Base-by-base conservation (phyloP, 2,797 vertebrate genomes). In the Xerus rutilus region DNA sequence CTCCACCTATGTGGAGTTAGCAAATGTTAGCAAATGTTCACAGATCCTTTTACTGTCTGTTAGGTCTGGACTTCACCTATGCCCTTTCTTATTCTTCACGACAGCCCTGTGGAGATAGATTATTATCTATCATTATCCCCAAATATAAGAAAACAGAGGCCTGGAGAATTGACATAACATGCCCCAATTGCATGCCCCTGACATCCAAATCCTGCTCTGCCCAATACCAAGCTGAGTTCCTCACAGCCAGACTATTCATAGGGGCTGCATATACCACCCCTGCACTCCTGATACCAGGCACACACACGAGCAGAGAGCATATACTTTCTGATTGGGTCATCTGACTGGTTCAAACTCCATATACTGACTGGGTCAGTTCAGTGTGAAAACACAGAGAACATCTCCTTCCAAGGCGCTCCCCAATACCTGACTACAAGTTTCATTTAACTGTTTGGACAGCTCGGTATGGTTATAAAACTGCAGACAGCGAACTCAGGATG, bases 401-500 rank as follows among this genome's bases (percentile, higher is more conserved):
- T 69, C 25, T 89, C 79, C 54, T 96, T 74, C 96, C 49, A 28
- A 91, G 67, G 81, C 76, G 70, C 47, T 89, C 70, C 93, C 94
- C 32, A 35, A 62, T 5, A 91, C 77, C 69, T 73, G 21, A 67
- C 49, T 59, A 65, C 6, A 5, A 96, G 79, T 45, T 45, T 69
- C 86, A 79, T 73, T 97, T 72, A 89, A 65, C 5, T 4, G 18
- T 96, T 35, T 85, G 39, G 76, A 78, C 35, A n/a, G 87, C 72
- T 94, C 39, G 45, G 72, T 14, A 3, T 65, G 73, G 70, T 43
- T 94, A 86, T 83, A 70, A 97, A 95, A 81, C 62, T 72, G 30
- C 88, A 96, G 94, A 91, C 30, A 73, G 86, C 77, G 67, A 96
- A 88, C 39, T 21, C 45, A 94, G 65, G 52, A 78, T n/a, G 30